Conservation (phyloP, 92 coral and sea anemone genomes). For the Desmophyllum pertusum region DNA sequence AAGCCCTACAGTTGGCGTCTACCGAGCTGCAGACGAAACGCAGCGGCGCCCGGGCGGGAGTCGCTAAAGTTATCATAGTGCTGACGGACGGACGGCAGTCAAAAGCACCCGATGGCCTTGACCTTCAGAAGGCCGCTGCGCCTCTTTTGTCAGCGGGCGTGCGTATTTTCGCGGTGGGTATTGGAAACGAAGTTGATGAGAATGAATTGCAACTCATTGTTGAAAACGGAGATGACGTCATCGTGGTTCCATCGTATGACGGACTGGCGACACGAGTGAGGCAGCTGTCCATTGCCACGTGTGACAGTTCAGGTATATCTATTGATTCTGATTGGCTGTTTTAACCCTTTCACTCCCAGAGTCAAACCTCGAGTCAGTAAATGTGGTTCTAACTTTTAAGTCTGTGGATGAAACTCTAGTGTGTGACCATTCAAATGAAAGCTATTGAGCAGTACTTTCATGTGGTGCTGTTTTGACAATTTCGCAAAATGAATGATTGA, state of each 20-base stretch:
- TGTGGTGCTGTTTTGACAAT: no score
- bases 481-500: no score
- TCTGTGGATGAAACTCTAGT: no score
- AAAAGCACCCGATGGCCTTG: constrained; percentile 46
- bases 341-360: no score
- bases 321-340: no score
- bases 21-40: constrained; percentile 41
- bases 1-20: constrained; percentile 63
- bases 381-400: no score
- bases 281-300: constrained; percentile 46
- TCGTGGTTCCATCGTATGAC: constrained; percentile 50
- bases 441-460: no score
- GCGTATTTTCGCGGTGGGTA: constrained; percentile 64
- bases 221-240: constrained; percentile 33
- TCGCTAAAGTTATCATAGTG: constrained; percentile 65
- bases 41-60: constrained; percentile 61
- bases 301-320: constrained; percentile 50
- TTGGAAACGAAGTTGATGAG: constrained; percentile 54
- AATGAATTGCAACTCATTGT: constrained; percentile 46
- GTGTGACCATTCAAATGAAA: no score
- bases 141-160: constrained; percentile 68
- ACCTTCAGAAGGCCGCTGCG: constrained; percentile 49
- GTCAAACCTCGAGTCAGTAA: no score
- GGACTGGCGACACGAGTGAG: constrained; percentile 38
- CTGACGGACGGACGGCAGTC: constrained; percentile 64